Evolutionary conservation across 2,797 vertebrate genomes (phyloP), one percentile per base, ranked within the genome.

Genomic region (Acropternis orthonyx): DNA sequence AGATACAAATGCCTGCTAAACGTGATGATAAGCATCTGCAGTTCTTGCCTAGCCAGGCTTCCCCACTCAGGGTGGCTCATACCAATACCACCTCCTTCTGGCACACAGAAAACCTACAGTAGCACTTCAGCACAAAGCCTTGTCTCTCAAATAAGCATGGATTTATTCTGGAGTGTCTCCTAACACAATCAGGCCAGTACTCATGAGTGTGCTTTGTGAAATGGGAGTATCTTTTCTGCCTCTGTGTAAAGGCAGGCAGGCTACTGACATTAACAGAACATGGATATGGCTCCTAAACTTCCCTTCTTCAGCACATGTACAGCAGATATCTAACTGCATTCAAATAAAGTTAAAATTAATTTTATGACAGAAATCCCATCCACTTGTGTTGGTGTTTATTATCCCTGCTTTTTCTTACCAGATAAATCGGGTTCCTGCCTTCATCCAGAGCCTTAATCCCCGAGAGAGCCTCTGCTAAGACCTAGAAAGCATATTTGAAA

Each of bases 401-500:
- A 67, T 20, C 84, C 54, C 43, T 67, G 20, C 28, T 73, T 48
- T 80, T 68, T 68, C 97, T 97, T 97, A 98, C 98, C 98, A 98
- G 93, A 67, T 98, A 98, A 51, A 96, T n/a, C 0, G 97, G 98
- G 18, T 95, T 91, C 48, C 98, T 97, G 84, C 68, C 63, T 39
- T 96, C 97, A 91, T 98, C 98, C 87, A 97, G 54, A 1, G 98
- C 97, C 52, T 97, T 97, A n/a, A 97, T 84, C 49, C 98, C 98
- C 2, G 98, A 98, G 89, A 98, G 72, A 32, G 97, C 90, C 93
- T 98, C 98, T 14, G 98, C 97, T 87, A 98, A 92, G 30, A 98
- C 97, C 98, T 98, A 83, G 34, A 63, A 85, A 72, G 66, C 48
- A 61, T 20, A 80, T 28, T 58, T 74, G 73, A 59, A 82, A 76